Evolutionary conservation across 92 coral and sea anemone species (phyloP).

Genomic region (Phenganax marumi): DNA sequence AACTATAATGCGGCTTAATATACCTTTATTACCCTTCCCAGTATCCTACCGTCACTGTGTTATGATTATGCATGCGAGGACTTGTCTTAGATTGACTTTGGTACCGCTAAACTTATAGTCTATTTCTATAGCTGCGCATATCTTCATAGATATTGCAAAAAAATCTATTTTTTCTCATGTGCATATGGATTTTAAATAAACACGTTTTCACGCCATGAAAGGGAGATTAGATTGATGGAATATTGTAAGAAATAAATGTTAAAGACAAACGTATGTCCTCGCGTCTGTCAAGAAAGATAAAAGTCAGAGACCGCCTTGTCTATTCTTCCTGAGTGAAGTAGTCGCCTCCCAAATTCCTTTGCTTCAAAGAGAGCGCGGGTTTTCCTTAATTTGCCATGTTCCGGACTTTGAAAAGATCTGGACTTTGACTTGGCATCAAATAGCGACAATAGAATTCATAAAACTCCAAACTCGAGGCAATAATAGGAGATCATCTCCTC

Average conservation of each 20-base stretch:
- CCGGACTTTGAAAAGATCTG: not conserved
- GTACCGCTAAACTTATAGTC: not conserved
- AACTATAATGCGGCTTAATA: too few species aligned
- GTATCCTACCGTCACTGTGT: too few species aligned
- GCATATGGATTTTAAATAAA: slow-evolving; percentile 6
- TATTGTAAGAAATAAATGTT: slow-evolving; percentile 7
- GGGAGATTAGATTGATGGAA: not conserved
- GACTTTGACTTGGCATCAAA: not conserved
- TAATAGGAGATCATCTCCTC: slow-evolving; percentile 7
- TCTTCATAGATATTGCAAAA: not conserved
- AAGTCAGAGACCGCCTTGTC: not conserved
- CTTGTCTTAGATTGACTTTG: not conserved
- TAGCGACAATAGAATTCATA: slow-evolving; percentile 8
- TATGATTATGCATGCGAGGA: too few species aligned
- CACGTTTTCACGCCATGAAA: slow-evolving; percentile 8
- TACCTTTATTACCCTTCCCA: too few species aligned
- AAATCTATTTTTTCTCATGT: not conserved
- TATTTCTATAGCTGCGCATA: not conserved
- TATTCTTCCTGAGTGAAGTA: not conserved
- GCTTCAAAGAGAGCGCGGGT: not conserved
- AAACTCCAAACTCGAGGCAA: slow-evolving; percentile 5
- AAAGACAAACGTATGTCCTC: slow-evolving; percentile 32
- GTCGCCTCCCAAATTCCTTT: not conserved
- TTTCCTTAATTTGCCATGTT: not conserved
- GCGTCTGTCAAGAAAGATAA: not conserved